Percentiles rank a stretch among this genome's conserved stretches.
phyloP scores from a whole-genome alignment of 1,140 invertebrate genomes.

The Drosophila simulans region DNA sequence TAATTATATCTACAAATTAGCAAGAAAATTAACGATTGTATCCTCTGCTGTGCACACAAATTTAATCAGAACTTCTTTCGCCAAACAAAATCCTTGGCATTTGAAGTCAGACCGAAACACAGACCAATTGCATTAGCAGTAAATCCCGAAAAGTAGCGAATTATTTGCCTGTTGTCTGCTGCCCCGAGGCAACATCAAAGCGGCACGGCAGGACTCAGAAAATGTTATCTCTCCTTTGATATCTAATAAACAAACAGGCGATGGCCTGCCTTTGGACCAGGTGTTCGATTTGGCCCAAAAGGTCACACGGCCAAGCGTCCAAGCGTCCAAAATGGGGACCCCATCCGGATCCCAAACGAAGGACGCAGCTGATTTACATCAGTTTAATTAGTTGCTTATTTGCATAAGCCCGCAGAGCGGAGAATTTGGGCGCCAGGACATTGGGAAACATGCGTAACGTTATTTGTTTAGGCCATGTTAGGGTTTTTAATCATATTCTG shows the following conservation, averaged over 20 bases:
- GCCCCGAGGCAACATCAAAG: constrained; percentile 51
- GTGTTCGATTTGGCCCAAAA: constrained; percentile 46
- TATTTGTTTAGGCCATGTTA: constrained; percentile 69
- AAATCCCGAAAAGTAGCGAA: constrained; percentile 24
- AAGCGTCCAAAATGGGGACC: constrained; percentile 10
- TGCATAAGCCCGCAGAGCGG: constrained; percentile 50
- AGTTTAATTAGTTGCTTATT: constrained; percentile 76
- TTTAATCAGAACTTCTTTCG: constrained; percentile 2
- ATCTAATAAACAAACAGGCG: constrained; percentile 27
- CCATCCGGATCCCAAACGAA: constrained; percentile 1
- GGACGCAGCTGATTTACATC: constrained; percentile 68
- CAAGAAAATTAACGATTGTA: not conserved
- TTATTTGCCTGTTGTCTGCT: constrained; percentile 32
- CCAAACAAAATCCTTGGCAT: constrained; percentile 21
- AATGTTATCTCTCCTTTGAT: constrained; percentile 42
- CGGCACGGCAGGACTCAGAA: constrained; percentile 1
- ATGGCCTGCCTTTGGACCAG: constrained; percentile 31
- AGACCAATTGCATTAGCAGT: constrained; percentile 26
- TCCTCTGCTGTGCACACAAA: not conserved
- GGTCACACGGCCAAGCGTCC: constrained; percentile 45
- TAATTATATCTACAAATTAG: too few species aligned
- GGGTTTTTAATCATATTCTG: constrained; percentile 48
- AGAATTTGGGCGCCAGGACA: constrained; percentile 22
- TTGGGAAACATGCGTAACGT: constrained; percentile 70
- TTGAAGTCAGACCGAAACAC: constrained; percentile 8